Evolutionary conservation across 2,113 vertebrate genomes (phyloP).

Genomic region (Cynoglossus semilaevis): DNA sequence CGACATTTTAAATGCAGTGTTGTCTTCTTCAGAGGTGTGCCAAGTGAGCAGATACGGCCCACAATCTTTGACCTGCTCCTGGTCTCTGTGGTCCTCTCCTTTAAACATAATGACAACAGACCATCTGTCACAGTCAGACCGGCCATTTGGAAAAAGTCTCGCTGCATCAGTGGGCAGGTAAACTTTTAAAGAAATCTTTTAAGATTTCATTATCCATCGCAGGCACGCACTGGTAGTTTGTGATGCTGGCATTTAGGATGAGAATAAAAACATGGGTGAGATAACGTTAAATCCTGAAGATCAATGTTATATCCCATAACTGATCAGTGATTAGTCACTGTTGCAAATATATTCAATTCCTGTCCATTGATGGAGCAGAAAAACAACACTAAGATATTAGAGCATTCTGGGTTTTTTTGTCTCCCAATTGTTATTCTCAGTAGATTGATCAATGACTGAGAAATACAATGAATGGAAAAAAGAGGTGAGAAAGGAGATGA

Average conservation of each 20-base stretch:
- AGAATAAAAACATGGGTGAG: too few relatives aligned
- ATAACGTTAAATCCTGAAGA: too few relatives aligned
- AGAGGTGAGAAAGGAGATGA: slow-evolving; percentile 24
- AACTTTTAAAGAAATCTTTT: not conserved
- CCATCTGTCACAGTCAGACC: not conserved
- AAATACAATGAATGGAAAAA: not conserved
- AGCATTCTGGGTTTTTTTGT: not conserved
- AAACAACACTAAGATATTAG: not conserved
- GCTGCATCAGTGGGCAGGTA: not conserved
- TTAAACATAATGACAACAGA: not conserved
- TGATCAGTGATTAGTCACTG: too few relatives aligned
- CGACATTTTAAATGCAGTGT: too few relatives aligned
- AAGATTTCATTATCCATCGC: not conserved
- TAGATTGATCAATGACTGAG: slow-evolving; percentile 5
- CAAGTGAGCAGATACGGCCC: too few relatives aligned
- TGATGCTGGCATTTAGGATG: not conserved
- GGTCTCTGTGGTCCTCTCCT: not conserved
- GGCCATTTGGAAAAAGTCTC: not conserved
- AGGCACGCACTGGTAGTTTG: not conserved
- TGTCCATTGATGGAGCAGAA: too few relatives aligned
- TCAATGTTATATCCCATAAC: too few relatives aligned
- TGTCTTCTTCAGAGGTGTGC: too few relatives aligned
- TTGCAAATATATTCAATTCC: too few relatives aligned
- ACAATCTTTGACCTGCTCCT: not conserved
- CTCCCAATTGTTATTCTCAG: not conserved